Percentiles rank a stretch among this genome's conserved stretches.
These are phyloP conservation scores for Caenorhabditis macrosperma DNA, from an alignment of 2,888 invertebrate genomes.

Conservation along the genomic window DNA sequence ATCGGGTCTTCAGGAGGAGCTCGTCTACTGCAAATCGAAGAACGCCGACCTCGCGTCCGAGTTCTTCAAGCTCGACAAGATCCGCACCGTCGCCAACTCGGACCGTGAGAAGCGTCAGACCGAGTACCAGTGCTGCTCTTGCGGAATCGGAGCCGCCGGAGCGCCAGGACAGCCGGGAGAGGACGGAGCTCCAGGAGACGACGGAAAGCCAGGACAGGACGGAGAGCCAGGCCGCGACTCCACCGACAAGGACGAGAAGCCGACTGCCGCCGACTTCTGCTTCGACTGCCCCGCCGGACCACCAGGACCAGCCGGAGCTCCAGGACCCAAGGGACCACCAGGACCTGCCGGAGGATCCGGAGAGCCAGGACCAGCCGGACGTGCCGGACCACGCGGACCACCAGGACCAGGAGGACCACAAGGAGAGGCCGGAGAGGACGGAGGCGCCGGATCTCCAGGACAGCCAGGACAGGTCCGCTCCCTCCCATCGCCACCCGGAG, in stretches of 20 bases:
- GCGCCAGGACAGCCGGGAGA: constrained; percentile 60
- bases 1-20: constrained; percentile 71
- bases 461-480: constrained; percentile 57
- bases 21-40: constrained; percentile 67
- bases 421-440: constrained; percentile 69
- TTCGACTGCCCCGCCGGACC: constrained; percentile 71
- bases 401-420: constrained; percentile 72
- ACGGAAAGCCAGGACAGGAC: constrained; percentile 66
- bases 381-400: constrained; percentile 69
- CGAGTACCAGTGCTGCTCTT: constrained; percentile 64
- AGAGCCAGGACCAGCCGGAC: constrained; percentile 69
- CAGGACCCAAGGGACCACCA: constrained; percentile 70
- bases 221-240: constrained; percentile 64
- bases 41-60: constrained; percentile 59
- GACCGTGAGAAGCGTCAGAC: constrained; percentile 60
- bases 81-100: constrained; percentile 20
- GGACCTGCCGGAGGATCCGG: constrained; percentile 71
- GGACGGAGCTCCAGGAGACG: constrained; percentile 66
- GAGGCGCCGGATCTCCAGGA: constrained; percentile 72
- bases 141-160: constrained; percentile 64
- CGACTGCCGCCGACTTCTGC: constrained; percentile 69
- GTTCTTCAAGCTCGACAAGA: constrained; percentile 57
- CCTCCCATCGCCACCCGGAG: constrained; percentile 64
- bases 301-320: constrained; percentile 68
- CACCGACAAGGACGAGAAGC: constrained; percentile 45